Percentiles rank a stretch among this genome's conserved stretches.
These are phyloP conservation scores for Diarsia brunnea DNA, from an alignment of 2,888 invertebrate species.

Conservation along the genomic window DNA sequence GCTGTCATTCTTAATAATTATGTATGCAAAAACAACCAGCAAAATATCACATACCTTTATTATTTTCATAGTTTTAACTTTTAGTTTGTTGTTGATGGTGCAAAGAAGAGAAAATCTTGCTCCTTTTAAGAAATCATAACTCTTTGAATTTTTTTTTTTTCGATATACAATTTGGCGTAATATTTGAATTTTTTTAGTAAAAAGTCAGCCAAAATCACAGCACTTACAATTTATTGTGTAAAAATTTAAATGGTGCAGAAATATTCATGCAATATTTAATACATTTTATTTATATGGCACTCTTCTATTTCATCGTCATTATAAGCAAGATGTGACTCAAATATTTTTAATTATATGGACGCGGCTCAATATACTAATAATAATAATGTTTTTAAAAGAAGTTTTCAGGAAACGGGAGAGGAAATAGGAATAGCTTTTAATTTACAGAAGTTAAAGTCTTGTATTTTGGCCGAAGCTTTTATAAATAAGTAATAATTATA, in stretches of 20 bases:
- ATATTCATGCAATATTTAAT: conserved; percentile 59
- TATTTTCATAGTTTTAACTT: conserved; percentile 53
- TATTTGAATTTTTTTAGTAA: conserved; percentile 51
- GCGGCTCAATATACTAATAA: conserved; percentile 26
- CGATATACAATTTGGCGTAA: conserved; percentile 40
- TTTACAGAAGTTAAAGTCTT: conserved; percentile 54
- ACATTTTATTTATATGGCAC: conserved; percentile 65
- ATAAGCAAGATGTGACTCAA: conserved; percentile 49
- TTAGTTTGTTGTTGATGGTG: conserved; percentile 59
- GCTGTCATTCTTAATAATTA: conserved; percentile 78
- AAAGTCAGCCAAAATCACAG: conserved; percentile 67
- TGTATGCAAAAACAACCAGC: conserved; percentile 84
- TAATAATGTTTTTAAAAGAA: conserved; percentile 14
- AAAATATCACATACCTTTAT: conserved; percentile 83
- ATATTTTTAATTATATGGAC: conserved; percentile 45
- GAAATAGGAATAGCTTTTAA: conserved; percentile 14
- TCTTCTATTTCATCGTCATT: conserved; percentile 57
- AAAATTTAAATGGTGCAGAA: conserved; percentile 63
- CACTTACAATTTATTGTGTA: conserved; percentile 63
- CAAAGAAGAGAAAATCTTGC: conserved; percentile 51
- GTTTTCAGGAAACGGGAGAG: conserved; percentile 10
- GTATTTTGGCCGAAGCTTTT: conserved; percentile 57
- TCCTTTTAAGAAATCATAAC: conserved; percentile 42
- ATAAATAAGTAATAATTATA: conserved; percentile 31
- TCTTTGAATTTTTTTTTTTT: conserved; percentile 26